A percentile compares a stretch with the other conserved stretches of the same genome.
Conservation (phyloP, 1,140 invertebrate species). For the Penaeus japonicus region DNA sequence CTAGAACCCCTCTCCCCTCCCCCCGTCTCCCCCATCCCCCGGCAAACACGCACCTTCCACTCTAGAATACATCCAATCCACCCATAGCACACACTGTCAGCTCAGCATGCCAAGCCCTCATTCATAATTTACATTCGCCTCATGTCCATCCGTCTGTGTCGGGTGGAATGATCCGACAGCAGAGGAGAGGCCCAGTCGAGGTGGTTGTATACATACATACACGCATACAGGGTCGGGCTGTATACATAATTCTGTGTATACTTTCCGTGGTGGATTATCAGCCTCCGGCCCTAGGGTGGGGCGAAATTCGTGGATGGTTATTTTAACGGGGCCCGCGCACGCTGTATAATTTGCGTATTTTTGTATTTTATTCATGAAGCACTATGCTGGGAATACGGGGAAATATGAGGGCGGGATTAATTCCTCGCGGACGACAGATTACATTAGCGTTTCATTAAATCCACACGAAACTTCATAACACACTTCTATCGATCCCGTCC, state of each 20-base stretch:
- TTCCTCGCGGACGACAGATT: constrained; percentile 38
- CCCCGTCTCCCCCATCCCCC: not conserved
- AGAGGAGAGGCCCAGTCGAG: constrained; percentile 13
- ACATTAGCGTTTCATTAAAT: constrained; percentile 57
- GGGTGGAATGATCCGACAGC: constrained; percentile 28
- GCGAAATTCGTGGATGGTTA: constrained; percentile 20
- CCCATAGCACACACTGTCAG: not conserved
- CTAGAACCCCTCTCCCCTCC: not conserved
- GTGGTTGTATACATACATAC: constrained; percentile 37
- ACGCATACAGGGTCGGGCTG: not conserved
- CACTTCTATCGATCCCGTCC: constrained; percentile 53
- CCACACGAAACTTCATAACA: constrained; percentile 54
- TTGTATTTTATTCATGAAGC: not conserved
- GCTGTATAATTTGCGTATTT: not conserved
- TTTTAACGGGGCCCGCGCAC: not conserved
- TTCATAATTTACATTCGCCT: constrained; percentile 45
- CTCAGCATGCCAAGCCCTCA: constrained; percentile 4
- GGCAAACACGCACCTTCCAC: no score
- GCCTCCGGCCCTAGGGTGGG: constrained; percentile 7
- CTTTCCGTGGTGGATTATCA: constrained; percentile 36
- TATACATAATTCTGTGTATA: constrained; percentile 40
- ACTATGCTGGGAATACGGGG: not conserved
- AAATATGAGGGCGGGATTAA: constrained; percentile 6
- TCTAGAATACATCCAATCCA: not conserved
- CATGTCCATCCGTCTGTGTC: constrained; percentile 39